Base-by-base conservation (phyloP, 64 coral and sea anemone species). In the Montipora capricornis region DNA sequence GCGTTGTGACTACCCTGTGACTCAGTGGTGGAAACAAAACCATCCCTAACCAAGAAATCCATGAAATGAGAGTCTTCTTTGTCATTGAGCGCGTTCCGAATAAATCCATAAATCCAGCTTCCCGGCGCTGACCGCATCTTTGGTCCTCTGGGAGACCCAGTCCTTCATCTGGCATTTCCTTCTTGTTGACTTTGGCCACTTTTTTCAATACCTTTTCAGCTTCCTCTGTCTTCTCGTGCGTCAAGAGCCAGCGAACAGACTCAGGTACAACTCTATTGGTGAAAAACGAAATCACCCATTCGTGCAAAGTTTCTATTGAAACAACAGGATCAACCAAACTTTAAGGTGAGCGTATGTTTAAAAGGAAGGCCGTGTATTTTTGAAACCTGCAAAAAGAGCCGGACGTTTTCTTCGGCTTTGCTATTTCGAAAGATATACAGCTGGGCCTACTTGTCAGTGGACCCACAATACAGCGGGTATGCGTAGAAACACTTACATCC, bases 161-260 rank as follows among this genome's bases (percentile, higher is more conserved):
- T 9, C 84, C 48, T 19, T 95, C 78, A 44, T 83, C 87, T 6
- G 94, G 91, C 68, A 94, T 96, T 73, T 49, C 50, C 53, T 82
- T 91, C 78, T 96, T 96, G 88, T 98, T 98, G 17, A 50, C 83
- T 57, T 96, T 95, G 2, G 94, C 97, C 50, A 98, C 92, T 76
- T 87, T 85, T 20, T 59, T 48, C 8, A 98, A 68, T 75, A 93
- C 81, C 7, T 89, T 87, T 29, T 96, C 77, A 5, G 97, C 94
- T 51, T 98, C 71, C 11, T 77, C 58, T 4, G 37, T 60, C 26
- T 52, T 76, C 12, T 80, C 71, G 44, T 94, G 94, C 11, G 94
- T 96, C 45, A 94, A 45, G n/a, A 94, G 52, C 94, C 94, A 98
- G 45, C 97, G 97, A 4, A 91, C 94, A 82, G 97, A 98, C 67